phyloP scores from a whole-genome alignment of 2,797 vertebrate genomes.

The Tauraco hartlaubi region DNA sequence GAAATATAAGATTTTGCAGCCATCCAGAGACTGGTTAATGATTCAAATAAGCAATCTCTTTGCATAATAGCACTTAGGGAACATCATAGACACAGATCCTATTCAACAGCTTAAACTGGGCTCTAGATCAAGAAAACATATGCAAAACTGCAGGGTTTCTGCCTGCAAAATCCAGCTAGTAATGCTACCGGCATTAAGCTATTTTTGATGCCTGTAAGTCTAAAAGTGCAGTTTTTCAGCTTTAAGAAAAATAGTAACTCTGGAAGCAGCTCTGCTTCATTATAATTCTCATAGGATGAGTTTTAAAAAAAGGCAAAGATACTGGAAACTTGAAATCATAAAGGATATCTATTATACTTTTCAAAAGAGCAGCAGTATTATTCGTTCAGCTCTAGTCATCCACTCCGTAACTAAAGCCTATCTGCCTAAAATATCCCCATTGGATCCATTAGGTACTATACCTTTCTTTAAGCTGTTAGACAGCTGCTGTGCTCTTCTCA shows the following conservation, averaged over 20 bases:
- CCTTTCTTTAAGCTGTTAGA: not conserved
- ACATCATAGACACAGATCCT: constrained; percentile 69
- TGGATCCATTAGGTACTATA: not conserved
- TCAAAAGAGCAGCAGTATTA: not conserved
- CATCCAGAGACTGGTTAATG: constrained; percentile 70
- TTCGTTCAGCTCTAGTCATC: not conserved
- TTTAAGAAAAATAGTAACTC: constrained; percentile 30
- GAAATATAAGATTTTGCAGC: constrained; percentile 74
- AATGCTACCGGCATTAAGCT: constrained; percentile 12
- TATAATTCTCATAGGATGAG: constrained; percentile 26
- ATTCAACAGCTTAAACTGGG: constrained; percentile 75
- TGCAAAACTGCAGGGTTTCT: constrained; percentile 62
- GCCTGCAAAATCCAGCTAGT: constrained; percentile 55
- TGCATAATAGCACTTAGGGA: constrained; percentile 71
- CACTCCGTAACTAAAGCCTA: constrained; percentile 2
- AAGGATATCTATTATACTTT: not conserved
- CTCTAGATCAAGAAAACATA: constrained; percentile 76
- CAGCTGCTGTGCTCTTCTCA: not conserved
- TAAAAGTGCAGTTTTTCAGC: constrained; percentile 39
- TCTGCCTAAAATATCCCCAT: not conserved
- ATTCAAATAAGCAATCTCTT: constrained; percentile 76
- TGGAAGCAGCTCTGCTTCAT: constrained; percentile 16
- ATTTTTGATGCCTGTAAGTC: constrained; percentile 24
- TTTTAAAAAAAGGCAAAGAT: constrained; percentile 7
- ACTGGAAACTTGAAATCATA: not conserved